These are phyloP conservation scores for Tenebrosternarchus preto DNA, from an alignment of 2,113 vertebrate species.

Conservation along the genomic window DNA sequence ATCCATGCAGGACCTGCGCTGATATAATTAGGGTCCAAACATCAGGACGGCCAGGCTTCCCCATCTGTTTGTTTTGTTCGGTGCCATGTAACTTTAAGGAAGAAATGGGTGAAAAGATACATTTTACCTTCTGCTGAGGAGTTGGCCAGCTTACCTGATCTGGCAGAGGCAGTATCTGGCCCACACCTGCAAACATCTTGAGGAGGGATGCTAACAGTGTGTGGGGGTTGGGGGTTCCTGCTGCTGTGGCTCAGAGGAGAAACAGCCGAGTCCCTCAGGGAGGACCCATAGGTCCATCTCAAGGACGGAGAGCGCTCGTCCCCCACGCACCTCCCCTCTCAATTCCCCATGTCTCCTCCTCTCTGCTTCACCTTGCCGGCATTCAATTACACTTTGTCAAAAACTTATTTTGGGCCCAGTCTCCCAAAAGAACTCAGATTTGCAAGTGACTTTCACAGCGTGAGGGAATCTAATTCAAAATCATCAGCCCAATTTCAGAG, in stretches of 20 bases:
- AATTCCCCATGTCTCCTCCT: constrained; percentile 36
- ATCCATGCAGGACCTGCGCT: constrained; percentile 79
- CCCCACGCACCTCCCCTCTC: constrained; percentile 26
- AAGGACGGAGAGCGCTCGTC: constrained; percentile 51
- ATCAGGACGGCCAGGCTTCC: constrained; percentile 86
- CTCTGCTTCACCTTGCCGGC: constrained; percentile 49
- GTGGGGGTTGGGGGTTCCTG: constrained; percentile 39
- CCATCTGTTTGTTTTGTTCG: constrained; percentile 80
- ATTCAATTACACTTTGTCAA: constrained; percentile 53
- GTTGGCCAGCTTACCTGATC: constrained; percentile 34
- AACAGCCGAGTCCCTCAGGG: constrained; percentile 47
- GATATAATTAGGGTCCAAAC: constrained; percentile 92
- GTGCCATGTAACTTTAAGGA: constrained; percentile 48
- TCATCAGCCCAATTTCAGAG: constrained; percentile 51
- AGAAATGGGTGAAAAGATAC: constrained; percentile 37
- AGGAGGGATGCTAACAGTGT: constrained; percentile 54
- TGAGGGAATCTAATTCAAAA: constrained; percentile 48
- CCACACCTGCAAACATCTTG: constrained; percentile 60
- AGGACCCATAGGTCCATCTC: constrained; percentile 49
- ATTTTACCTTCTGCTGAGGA: constrained; percentile 43
- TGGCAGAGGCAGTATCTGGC: constrained; percentile 52
- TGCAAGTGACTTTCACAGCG: constrained; percentile 45
- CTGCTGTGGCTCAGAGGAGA: constrained; percentile 43
- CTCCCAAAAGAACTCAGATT: constrained; percentile 46
- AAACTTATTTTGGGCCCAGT: constrained; percentile 50